phyloP scores from a whole-genome alignment of 2,113 vertebrate genomes.

The Cebidichthys violaceus region DNA sequence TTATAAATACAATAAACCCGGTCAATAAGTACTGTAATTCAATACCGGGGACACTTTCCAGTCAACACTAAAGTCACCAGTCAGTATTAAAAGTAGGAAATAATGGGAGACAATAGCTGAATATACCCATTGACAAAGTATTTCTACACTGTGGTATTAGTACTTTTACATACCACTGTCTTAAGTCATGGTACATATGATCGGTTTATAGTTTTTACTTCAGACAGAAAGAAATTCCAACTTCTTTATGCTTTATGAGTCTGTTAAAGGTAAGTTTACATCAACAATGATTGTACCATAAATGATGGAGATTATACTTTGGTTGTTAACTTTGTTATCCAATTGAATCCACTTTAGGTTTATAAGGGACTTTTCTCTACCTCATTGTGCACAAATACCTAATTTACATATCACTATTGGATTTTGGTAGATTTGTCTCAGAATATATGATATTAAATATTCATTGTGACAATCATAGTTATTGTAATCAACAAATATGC shows the following conservation, averaged over 20 bases:
- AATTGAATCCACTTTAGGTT: background rate
- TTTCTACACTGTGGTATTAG: background rate
- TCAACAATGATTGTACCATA: background rate
- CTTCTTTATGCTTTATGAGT: background rate
- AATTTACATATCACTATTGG: background rate
- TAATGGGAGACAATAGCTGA: background rate
- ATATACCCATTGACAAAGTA: background rate
- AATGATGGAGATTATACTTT: background rate
- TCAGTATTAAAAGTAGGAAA: background rate
- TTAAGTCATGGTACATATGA: background rate
- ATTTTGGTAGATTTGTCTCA: background rate
- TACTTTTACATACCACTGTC: background rate
- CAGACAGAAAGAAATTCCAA: background rate
- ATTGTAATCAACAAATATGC: background rate
- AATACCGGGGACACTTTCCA: slow-evolving; percentile 7
- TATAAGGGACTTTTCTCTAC: background rate
- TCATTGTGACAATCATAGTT: background rate
- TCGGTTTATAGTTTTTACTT: background rate
- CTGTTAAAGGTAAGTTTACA: background rate
- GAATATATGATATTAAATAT: background rate
- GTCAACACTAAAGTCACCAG: background rate
- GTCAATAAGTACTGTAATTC: background rate
- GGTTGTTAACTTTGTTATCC: background rate
- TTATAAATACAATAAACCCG: slow-evolving; percentile 24
- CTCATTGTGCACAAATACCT: background rate